These are phyloP conservation scores for Drepana falcataria DNA, from an alignment of 2,888 invertebrate genomes.

Conservation along the genomic window DNA sequence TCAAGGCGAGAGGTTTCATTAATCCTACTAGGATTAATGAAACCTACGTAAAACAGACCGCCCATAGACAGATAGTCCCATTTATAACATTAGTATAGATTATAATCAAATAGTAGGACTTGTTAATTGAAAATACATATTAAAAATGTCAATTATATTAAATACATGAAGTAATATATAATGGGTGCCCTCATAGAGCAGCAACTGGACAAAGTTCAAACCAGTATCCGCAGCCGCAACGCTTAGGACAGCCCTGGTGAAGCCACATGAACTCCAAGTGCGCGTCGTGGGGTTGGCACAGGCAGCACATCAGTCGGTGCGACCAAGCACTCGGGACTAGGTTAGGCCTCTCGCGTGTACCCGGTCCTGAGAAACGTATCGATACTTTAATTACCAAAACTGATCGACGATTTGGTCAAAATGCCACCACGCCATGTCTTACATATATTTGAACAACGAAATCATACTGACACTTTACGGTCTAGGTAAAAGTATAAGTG, in stretches of 20 bases:
- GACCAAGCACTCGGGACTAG: constrained; percentile 84
- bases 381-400: background rate
- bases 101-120: no score
- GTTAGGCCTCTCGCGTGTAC: constrained; percentile 84
- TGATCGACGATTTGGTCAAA: no score
- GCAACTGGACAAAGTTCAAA: constrained; percentile 65
- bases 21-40: no score
- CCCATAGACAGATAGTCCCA: no score
- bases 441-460: no score
- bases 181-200: constrained; percentile 27
- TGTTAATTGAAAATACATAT: no score
- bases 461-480: no score
- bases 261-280: constrained; percentile 63
- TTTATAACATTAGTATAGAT: no score
- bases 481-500: no score
- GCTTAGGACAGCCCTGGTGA: constrained; percentile 53
- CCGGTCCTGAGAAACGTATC: constrained; percentile 54
- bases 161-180: background rate
- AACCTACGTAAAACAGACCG: no score
- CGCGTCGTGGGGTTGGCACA: constrained; percentile 80
- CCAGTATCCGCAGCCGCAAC: constrained; percentile 70
- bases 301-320: constrained; percentile 84
- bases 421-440: no score
- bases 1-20: no score
- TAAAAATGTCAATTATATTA: background rate